These are phyloP conservation scores for Lepidocyrtoides sp. DNA, from an alignment of 2,888 invertebrate species.

Conservation along the genomic window DNA sequence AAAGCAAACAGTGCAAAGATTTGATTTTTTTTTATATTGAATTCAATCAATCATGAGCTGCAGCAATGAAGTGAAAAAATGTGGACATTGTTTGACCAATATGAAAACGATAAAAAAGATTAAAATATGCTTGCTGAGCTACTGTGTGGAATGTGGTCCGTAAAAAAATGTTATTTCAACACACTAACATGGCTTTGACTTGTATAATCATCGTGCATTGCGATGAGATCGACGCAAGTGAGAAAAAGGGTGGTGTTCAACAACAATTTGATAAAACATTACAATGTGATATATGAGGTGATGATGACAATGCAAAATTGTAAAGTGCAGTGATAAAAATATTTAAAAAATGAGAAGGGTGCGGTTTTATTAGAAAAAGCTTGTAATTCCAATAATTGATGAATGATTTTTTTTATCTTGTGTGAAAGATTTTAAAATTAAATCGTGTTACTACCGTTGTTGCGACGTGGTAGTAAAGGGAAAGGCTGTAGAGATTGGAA, in stretches of 20 bases:
- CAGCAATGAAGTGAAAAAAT: too few relatives aligned
- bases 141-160: neutral
- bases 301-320: constrained; percentile 2
- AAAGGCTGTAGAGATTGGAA: too few relatives aligned
- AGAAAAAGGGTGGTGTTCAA: too few relatives aligned
- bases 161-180: neutral
- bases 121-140: too few relatives aligned
- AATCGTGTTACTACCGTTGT: neutral
- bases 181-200: too few relatives aligned
- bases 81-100: neutral
- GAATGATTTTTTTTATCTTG: neutral
- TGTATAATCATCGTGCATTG: too few relatives aligned
- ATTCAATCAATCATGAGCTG: neutral
- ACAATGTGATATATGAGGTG: constrained; percentile 1
- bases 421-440: neutral
- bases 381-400: neutral
- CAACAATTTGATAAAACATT: too few relatives aligned
- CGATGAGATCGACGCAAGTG: too few relatives aligned
- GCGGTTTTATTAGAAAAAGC: neutral
- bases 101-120: neutral
- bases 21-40: neutral
- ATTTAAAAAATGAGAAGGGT: neutral
- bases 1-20: too few relatives aligned
- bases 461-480: too few relatives aligned
- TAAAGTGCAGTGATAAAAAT: too few relatives aligned